Base-by-base conservation (phyloP, 2,113 vertebrate genomes). In the Tachuris rubrigastra region DNA sequence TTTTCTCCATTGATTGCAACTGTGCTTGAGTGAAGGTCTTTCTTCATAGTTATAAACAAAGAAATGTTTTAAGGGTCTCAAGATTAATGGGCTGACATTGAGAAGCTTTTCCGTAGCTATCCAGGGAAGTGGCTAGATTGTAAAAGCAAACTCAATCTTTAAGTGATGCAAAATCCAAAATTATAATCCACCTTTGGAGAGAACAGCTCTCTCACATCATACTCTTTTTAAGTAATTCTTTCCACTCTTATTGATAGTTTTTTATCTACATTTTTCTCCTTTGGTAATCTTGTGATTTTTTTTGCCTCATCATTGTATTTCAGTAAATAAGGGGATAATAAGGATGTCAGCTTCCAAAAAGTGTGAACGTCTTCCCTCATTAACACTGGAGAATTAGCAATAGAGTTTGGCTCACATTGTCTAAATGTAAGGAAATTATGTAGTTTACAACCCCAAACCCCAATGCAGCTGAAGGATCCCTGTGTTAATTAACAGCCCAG, bases 1-100 rank as follows among this genome's bases (percentile, higher is more conserved):
- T 97, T 97, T 97, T 97, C 96, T 97, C 95, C 94, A 97, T 96
- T 98, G 97, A 98, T 97, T 84, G 65, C 96, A 95, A 89, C 95
- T 95, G 96, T 76, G 91, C 96, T 94, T 53, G 47, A 95, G 77
- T 67, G 96, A 97, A 97, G 92, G 90, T 86, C 75, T 65, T 24
- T 72, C 53, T 85, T 82, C 44, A 9, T 19, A 50, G 41, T 67
- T 93, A 93, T 87, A 95, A 94, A 88, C 59, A 92, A 91, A 96
- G 63, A 88, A 91, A 91, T 89, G 7, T 87, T 96, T 88, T 93
- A 90, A 91, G 85, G 74, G 73, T 81, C 60, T 8, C 77, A 53
- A 69, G 69, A 78, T 90, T 81, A 88, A 95, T 60, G 87, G 52
- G 35, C 30, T 94, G 82, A 71, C 22, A 35, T 31, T 47, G 78